These are phyloP conservation scores for Myxocyprinus asiaticus DNA, from an alignment of 2,113 vertebrate genomes.

Conservation along the genomic window DNA sequence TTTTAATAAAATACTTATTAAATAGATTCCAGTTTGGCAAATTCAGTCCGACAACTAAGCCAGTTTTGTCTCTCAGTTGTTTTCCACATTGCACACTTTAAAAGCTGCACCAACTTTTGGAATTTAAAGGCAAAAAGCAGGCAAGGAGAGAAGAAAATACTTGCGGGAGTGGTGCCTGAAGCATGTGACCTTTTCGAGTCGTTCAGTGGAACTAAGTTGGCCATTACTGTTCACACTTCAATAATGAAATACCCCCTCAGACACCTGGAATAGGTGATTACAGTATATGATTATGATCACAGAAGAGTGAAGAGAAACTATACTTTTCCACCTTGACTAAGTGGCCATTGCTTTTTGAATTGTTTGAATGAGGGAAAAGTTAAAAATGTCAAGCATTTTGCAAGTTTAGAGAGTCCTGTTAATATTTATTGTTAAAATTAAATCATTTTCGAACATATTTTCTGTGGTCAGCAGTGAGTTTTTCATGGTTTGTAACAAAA, in stretches of 20 bases:
- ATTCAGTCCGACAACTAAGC: not conserved
- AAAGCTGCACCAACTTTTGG: not conserved
- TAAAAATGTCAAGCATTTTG: not conserved
- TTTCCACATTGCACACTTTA: not conserved
- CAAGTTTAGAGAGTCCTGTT: not conserved
- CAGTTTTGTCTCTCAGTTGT: not conserved
- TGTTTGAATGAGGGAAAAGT: not conserved
- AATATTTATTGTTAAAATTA: not conserved
- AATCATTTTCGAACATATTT: not conserved
- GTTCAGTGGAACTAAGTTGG: slow-evolving; percentile 39
- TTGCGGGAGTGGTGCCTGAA: not conserved
- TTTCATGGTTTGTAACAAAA: not conserved
- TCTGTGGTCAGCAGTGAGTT: not conserved
- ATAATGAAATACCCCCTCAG: slow-evolving; percentile 24
- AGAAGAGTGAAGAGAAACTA: not conserved
- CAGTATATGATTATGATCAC: slow-evolving; percentile 2
- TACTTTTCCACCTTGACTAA: not conserved
- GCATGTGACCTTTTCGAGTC: not conserved
- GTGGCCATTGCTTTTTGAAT: not conserved
- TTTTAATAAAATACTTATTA: not conserved
- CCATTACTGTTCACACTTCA: slow-evolving; percentile 41
- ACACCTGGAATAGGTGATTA: slow-evolving; percentile 28
- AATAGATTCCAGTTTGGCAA: not conserved
- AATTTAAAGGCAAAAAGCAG: not conserved
- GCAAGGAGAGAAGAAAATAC: slow-evolving; percentile 9